These are phyloP conservation scores for Poeciliopsis turneri DNA, from an alignment of 2,797 vertebrate genomes.

Conservation along the genomic window DNA sequence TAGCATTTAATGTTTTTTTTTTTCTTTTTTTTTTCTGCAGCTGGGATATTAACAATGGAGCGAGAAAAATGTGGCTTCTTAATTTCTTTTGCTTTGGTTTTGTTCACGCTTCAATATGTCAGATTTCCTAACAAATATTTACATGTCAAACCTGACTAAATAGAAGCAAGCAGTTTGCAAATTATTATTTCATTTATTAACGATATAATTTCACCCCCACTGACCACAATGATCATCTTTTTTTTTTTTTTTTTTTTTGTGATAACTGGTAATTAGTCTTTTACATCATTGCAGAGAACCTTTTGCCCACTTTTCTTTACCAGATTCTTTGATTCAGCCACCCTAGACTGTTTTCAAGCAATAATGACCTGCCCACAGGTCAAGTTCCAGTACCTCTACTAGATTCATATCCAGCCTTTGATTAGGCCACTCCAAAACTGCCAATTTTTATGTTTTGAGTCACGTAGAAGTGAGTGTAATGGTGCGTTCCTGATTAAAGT, in stretches of 20 bases:
- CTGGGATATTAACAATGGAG: neutral
- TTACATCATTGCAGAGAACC: neutral
- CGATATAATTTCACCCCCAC: neutral
- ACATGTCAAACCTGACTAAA: neutral
- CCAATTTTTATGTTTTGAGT: neutral
- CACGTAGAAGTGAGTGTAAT: neutral
- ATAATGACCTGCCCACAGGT: neutral
- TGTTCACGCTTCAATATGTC: neutral
- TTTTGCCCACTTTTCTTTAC: neutral
- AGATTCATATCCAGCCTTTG: neutral
- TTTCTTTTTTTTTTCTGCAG: neutral
- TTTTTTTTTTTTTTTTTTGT: neutral
- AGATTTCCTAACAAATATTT: neutral
- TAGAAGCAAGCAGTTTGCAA: neutral
- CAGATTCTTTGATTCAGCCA: neutral
- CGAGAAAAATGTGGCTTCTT: neutral
- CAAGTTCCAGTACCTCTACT: neutral
- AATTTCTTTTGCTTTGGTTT: neutral
- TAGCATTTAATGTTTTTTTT: no score
- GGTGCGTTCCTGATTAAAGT: neutral
- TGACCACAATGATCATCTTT: neutral
- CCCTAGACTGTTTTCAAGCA: neutral
- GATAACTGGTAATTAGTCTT: neutral
- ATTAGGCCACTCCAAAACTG: neutral
- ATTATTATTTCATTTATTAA: neutral